Conservation (phyloP, 2,113 vertebrate species). For the Xenus cinereus region DNA sequence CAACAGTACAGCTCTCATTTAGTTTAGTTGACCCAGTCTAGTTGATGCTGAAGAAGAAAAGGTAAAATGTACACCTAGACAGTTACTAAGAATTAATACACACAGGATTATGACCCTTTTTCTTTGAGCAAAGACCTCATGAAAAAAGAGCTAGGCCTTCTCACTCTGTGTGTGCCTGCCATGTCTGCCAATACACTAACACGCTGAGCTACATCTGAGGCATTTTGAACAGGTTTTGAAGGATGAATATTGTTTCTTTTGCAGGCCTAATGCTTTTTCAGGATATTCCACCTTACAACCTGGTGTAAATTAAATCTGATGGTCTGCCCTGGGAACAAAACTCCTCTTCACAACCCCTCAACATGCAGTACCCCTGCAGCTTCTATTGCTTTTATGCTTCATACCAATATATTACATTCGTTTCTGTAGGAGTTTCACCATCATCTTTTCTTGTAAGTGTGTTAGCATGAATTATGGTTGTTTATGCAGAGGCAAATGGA, state of each 20-base stretch:
- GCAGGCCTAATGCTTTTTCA: not conserved
- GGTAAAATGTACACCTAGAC: not conserved
- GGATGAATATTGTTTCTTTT: not conserved
- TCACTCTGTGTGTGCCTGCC: not conserved
- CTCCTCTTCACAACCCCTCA: not conserved
- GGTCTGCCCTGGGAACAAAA: not conserved
- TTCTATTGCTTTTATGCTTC: not conserved
- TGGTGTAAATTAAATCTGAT: not conserved
- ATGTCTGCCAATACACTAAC: not conserved
- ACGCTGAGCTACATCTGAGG: fast-evolving
- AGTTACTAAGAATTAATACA: not conserved
- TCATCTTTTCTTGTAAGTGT: not conserved
- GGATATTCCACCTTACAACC: not conserved
- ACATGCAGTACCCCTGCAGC: not conserved
- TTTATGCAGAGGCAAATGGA: not conserved
- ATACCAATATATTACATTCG: not conserved
- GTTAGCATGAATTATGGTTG: not conserved
- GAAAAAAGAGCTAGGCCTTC: not conserved
- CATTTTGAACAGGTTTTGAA: not conserved
- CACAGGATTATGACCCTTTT: not conserved
- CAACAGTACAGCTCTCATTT: not conserved
- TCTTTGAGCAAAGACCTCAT: not conserved
- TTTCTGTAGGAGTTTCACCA: not conserved
- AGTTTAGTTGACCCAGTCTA: not conserved
- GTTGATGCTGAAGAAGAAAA: not conserved